Conservation (phyloP, 2,888 invertebrate genomes). For the Oligia strigilis region DNA sequence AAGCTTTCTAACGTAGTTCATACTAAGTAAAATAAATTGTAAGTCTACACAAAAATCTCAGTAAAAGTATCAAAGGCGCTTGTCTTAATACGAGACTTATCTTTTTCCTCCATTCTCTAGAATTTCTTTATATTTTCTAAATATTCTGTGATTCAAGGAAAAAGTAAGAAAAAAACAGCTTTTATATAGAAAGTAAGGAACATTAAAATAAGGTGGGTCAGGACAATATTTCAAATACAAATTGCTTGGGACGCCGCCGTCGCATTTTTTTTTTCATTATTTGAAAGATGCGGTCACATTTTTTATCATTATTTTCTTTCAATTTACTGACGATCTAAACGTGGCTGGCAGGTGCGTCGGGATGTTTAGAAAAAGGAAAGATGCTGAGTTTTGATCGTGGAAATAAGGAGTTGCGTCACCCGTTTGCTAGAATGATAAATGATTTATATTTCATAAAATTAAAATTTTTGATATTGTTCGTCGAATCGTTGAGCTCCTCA, state of each 20-base stretch:
- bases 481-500: too few relatives aligned
- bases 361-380: background rate
- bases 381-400: background rate
- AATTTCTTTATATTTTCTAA: conserved; percentile 14
- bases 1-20: background rate
- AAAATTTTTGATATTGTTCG: too few relatives aligned
- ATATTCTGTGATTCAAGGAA: conserved; percentile 18
- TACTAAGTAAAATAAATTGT: background rate
- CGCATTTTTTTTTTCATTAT: conserved; percentile 72
- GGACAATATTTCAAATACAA: conserved; percentile 65
- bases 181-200: conserved; percentile 44
- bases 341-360: conserved; percentile 38
- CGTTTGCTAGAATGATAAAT: background rate
- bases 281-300: conserved; percentile 53
- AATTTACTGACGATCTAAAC: conserved; percentile 62
- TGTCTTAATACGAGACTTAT: conserved; percentile 18
- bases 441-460: background rate
- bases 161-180: conserved; percentile 8
- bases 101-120: background rate
- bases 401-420: background rate
- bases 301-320: conserved; percentile 65
- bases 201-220: conserved; percentile 57
- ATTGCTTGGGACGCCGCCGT: conserved; percentile 69
- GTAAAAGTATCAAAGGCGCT: conserved; percentile 4
- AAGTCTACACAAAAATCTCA: background rate